phyloP scores from a whole-genome alignment of 2,113 vertebrate species.

The Brachypodius melanocephalos region DNA sequence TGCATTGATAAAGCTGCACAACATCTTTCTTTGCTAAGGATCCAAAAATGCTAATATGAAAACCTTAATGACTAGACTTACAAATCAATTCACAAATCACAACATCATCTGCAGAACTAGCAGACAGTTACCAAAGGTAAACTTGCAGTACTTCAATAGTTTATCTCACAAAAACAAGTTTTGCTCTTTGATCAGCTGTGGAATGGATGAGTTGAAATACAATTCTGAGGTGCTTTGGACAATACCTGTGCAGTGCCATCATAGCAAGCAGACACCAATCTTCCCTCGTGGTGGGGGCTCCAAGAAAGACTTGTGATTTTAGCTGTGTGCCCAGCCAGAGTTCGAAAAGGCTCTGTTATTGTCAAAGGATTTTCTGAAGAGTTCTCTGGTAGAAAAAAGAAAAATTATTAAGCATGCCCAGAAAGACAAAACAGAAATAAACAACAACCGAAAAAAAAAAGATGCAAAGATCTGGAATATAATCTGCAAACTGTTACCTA shows the following conservation, averaged over 20 bases:
- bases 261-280: constrained; percentile 87
- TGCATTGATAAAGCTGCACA: neutral
- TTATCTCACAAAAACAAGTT: neutral
- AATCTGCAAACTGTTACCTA: constrained; percentile 74
- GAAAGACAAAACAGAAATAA: neutral
- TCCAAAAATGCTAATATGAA: neutral
- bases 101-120: neutral
- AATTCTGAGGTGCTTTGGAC: neutral
- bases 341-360: constrained; percentile 88
- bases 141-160: neutral
- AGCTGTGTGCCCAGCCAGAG: constrained; percentile 87
- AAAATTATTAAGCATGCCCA: neutral
- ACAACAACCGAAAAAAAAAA: neutral
- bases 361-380: constrained; percentile 73
- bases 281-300: constrained; percentile 90
- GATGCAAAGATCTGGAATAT: neutral
- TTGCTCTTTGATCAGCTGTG: neutral
- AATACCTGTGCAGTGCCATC: constrained; percentile 93
- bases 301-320: constrained; percentile 91
- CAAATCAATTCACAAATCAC: neutral
- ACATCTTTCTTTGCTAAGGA: neutral
- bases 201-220: neutral
- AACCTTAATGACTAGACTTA: neutral
- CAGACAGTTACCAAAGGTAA: neutral
- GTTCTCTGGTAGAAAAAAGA: constrained; percentile 72